Percentiles rank a stretch among this genome's conserved stretches.
phyloP scores from a whole-genome alignment of 2,888 invertebrate genomes.

The Monopis laevigella region DNA sequence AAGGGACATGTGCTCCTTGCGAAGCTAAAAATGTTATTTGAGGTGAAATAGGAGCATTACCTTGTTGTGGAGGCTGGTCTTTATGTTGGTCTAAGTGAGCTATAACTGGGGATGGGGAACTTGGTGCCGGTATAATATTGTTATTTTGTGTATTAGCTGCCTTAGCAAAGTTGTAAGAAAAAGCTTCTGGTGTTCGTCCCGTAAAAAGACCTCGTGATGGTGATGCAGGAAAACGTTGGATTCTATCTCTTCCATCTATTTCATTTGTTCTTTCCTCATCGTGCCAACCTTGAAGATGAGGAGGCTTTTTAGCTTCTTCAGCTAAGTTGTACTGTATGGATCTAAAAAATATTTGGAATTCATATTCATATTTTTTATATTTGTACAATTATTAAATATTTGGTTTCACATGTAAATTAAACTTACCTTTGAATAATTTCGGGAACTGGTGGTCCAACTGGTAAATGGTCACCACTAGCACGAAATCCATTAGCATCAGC shows the following conservation, averaged over 20 bases:
- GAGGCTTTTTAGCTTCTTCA: conserved; percentile 53
- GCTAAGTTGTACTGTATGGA: conserved; percentile 58
- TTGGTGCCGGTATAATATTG: conserved; percentile 38
- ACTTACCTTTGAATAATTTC: conserved; percentile 70
- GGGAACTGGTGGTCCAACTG: conserved; percentile 79
- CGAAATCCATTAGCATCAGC: conserved; percentile 83
- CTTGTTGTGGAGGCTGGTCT: conserved; percentile 35
- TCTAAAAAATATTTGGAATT: conserved; percentile 27
- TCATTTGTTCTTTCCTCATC: conserved; percentile 37
- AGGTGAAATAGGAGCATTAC: conserved; percentile 43
- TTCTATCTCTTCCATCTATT: conserved; percentile 31
- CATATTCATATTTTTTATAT: conserved; percentile 2
- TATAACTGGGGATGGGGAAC: conserved; percentile 39
- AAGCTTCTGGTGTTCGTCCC: conserved; percentile 57
- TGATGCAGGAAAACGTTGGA: conserved; percentile 26
- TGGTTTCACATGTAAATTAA: background rate
- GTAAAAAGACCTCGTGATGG: conserved; percentile 44
- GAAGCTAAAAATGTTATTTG: conserved; percentile 60
- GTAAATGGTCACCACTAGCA: conserved; percentile 79
- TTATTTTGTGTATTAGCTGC: conserved; percentile 31
- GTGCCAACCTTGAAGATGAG: conserved; percentile 42
- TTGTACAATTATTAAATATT: background rate
- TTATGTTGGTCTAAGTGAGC: conserved; percentile 32
- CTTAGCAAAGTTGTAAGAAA: conserved; percentile 42
- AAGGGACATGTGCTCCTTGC: conserved; percentile 52